Percentiles rank a stretch among this genome's conserved stretches.
phyloP scores from a whole-genome alignment of 2,888 invertebrate species.

The Drymonia ruficornis region DNA sequence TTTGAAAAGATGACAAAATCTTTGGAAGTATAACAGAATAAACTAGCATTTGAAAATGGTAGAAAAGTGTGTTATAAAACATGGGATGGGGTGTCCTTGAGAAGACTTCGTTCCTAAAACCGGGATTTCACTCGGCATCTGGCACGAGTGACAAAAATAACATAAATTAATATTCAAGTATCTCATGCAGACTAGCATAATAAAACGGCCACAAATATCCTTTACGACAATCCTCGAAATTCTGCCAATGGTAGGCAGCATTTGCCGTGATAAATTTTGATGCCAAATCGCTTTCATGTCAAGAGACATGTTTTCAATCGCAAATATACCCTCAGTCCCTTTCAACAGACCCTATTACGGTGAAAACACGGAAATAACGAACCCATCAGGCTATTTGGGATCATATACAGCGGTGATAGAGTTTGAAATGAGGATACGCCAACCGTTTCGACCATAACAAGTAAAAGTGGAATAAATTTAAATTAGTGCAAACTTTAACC shows the following conservation, averaged over 20 bases:
- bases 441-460: background rate
- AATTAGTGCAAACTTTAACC: too few relatives aligned
- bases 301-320: background rate
- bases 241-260: background rate
- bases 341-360: background rate
- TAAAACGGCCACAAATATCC: background rate
- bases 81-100: background rate
- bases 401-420: background rate
- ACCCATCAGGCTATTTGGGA: background rate
- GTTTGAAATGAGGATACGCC: background rate
- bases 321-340: too few relatives aligned
- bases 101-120: background rate
- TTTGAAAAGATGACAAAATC: background rate
- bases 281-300: background rate
- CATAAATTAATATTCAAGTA: background rate
- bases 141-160: background rate
- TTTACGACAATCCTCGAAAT: conserved; percentile 2
- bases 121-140: background rate
- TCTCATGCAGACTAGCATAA: background rate
- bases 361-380: background rate
- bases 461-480: background rate
- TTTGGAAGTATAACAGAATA: background rate
- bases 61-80: background rate
- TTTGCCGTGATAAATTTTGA: background rate
- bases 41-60: too few relatives aligned